Evolutionary conservation across 2,113 vertebrate genomes (phyloP).

Genomic region (Otocyon megalotis): DNA sequence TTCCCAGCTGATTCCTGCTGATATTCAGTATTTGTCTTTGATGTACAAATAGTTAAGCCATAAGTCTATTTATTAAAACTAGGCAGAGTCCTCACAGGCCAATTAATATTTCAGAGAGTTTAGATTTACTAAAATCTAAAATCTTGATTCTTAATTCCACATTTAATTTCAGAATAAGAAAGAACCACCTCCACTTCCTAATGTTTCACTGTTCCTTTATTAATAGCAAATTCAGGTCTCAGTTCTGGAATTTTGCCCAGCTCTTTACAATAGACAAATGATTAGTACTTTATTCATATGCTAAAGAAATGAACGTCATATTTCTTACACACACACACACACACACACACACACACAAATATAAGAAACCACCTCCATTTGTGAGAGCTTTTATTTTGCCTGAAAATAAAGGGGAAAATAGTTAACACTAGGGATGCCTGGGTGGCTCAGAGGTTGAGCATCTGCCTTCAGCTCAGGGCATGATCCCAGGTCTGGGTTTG

Average conservation of each 20-base stretch:
- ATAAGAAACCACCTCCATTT: constrained; percentile 22
- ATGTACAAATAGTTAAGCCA: neutral
- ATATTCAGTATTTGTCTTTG: neutral
- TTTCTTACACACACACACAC: neutral
- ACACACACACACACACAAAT: neutral
- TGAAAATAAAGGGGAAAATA: neutral
- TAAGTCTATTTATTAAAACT: neutral
- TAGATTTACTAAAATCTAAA: neutral
- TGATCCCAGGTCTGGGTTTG: too few relatives aligned
- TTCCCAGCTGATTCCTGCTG: neutral
- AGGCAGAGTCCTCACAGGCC: neutral
- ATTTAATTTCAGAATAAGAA: constrained; percentile 37
- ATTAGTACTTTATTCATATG: constrained; percentile 52
- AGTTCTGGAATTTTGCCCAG: constrained; percentile 40
- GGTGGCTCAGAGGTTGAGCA: too few relatives aligned
- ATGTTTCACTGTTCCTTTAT: constrained; percentile 38
- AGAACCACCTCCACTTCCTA: neutral
- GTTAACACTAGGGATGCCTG: too few relatives aligned
- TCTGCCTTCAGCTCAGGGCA: too few relatives aligned
- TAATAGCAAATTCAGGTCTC: constrained; percentile 32
- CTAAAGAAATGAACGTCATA: constrained; percentile 36
- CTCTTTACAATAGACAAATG: constrained; percentile 53
- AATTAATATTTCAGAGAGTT: neutral
- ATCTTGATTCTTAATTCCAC: neutral
- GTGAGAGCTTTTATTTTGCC: neutral